Base-by-base conservation (phyloP, 2,797 vertebrate genomes). In the Spheniscus humboldti region DNA sequence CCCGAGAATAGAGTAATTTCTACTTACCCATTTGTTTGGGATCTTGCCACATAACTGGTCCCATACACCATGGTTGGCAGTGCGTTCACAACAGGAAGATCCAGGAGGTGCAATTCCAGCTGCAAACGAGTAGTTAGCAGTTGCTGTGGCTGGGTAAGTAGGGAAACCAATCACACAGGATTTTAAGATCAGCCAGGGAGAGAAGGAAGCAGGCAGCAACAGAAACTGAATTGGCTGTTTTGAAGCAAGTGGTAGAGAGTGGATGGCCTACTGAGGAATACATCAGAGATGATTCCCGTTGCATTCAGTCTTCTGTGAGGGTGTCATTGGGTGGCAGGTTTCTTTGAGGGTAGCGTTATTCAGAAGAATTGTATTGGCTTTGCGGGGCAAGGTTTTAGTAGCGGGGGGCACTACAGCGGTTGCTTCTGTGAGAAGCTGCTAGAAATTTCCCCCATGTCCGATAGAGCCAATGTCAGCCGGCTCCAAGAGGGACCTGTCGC, bases 401-500 rank as follows among this genome's bases (percentile, higher is more conserved):
- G 7, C 7, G 7, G 10, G 20, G 33, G 33, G 35, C 9, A 22
- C 31, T 43, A 24, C 28, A 57, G 63, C 10, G 2, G 6, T 53
- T 47, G 31, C 16, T 88, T 52, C 52, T 62, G 8, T 74, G 75
- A 86, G 71, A 48, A 86, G 50, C n/a, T 77, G 27, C 50, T 30
- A 16, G 63, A 55, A 80, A 19, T 24, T 69, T 80, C 16, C 47
- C 5, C 11, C 1, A 0, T 60, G n/a, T 93, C 45, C 0, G 0
- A 47, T 11, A 73, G 52, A n/a, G 9, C 23, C 27, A 24, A 55
- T 60, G 43, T 25, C 57, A 50, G 19, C 28, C 2, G 2, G 10
- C n/a, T 57, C 67, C 28, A 22, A 14, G 57, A 11, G 1, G 9
- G 31, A 52, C 2, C 23, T 0, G 0, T n/a, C 0, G 4, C 41